These are phyloP conservation scores for Sebastes iracundus DNA, from an alignment of 2,797 vertebrate species.

Conservation along the genomic window DNA sequence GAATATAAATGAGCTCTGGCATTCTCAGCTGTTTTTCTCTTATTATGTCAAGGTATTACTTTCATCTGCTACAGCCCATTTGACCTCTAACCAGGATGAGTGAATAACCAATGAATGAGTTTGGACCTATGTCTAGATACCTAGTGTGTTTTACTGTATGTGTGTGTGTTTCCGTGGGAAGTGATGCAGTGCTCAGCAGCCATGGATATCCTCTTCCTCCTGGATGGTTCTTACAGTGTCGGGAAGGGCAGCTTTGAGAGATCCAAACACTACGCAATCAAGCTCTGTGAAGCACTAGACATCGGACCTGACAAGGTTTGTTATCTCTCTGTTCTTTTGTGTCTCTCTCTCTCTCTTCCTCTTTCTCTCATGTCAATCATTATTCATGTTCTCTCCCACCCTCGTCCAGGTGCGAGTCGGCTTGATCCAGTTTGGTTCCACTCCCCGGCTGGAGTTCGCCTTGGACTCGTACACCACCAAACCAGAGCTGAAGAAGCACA, in stretches of 20 bases:
- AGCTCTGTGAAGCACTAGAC: conserved; percentile 88
- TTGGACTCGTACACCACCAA: conserved; percentile 83
- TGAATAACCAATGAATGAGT: neutral
- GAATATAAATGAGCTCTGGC: conserved; percentile 19
- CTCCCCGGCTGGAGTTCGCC: conserved; percentile 88
- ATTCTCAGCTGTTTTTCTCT: conserved; percentile 9
- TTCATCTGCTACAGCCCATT: conserved; percentile 20
- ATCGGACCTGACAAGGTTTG: conserved; percentile 84
- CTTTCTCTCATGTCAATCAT: neutral
- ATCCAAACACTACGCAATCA: conserved; percentile 88
- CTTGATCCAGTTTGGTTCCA: conserved; percentile 89
- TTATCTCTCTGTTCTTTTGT: neutral
- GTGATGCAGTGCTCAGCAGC: conserved; percentile 92
- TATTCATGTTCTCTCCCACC: neutral
- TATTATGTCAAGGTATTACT: conserved; percentile 25
- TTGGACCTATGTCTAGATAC: neutral
- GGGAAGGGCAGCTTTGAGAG: conserved; percentile 93
- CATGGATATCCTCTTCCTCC: conserved; percentile 89
- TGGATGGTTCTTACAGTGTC: conserved; percentile 94
- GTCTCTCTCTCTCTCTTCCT: neutral
- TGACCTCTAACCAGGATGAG: neutral
- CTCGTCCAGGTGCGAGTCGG: conserved; percentile 88
- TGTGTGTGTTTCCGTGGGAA: conserved; percentile 62
- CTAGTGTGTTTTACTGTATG: neutral
- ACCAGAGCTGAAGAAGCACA: conserved; percentile 85